Conservation (phyloP, 2,888 invertebrate genomes). For the Dorcus parallelipipedus region DNA sequence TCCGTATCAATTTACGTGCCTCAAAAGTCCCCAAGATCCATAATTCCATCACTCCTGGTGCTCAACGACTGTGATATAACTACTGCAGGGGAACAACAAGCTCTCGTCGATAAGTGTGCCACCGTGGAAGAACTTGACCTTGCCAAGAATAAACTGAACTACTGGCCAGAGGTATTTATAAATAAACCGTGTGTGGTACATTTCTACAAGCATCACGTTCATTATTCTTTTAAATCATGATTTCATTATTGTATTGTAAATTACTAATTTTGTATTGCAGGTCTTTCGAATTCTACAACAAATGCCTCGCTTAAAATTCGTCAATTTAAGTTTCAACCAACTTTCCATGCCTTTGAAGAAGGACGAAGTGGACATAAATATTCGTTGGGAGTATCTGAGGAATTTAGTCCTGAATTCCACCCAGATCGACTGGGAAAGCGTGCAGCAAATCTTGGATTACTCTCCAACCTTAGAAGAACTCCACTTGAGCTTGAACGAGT, state of each 20-base stretch:
- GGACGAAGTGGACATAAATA: constrained; percentile 37
- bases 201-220: background rate
- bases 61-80: constrained; percentile 90
- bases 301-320: constrained; percentile 85
- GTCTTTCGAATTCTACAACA: constrained; percentile 82
- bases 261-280: constrained; percentile 45
- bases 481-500: constrained; percentile 89
- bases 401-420: constrained; percentile 87
- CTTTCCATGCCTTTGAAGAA: constrained; percentile 66
- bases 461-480: constrained; percentile 83
- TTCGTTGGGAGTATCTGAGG: constrained; percentile 60
- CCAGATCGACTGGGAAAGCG: constrained; percentile 78
- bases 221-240: too few relatives aligned
- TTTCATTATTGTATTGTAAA: background rate
- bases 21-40: constrained; percentile 70
- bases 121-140: constrained; percentile 92
- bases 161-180: constrained; percentile 78
- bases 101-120: constrained; percentile 77
- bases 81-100: constrained; percentile 79
- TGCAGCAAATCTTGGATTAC: constrained; percentile 71
- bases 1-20: constrained; percentile 86
- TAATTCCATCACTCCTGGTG: constrained; percentile 79
- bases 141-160: constrained; percentile 85
- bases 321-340: constrained; percentile 89
- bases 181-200: background rate